Conservation (phyloP, 30 jellyfish, hydroid and myxozoan genomes). For the Aurelia aurita complex sp. Pacific region DNA sequence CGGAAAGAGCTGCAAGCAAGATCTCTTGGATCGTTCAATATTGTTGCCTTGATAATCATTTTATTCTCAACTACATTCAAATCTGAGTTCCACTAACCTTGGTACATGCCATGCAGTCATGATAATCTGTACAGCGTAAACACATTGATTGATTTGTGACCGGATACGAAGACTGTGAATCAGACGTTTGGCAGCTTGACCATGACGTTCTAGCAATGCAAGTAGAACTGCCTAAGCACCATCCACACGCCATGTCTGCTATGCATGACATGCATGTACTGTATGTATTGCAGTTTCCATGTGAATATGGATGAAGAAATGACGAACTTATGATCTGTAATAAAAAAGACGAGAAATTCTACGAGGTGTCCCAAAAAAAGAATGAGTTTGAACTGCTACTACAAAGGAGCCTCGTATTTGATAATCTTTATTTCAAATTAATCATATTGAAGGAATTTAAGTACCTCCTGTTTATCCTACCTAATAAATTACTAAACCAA, state of each 20-base stretch:
- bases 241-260: slow-evolving; percentile 85
- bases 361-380: neutral
- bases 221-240: slow-evolving; percentile 67
- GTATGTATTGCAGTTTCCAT: slow-evolving; percentile 60
- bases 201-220: slow-evolving; percentile 65
- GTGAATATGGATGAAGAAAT: slow-evolving; percentile 69
- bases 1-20: too few relatives aligned
- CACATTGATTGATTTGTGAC: slow-evolving; percentile 45
- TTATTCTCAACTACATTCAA: too few relatives aligned
- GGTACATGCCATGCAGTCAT: slow-evolving; percentile 69
- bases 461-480: too few relatives aligned
- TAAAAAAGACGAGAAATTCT: neutral
- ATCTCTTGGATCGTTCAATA: too few relatives aligned
- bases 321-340: slow-evolving; percentile 30
- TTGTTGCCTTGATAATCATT: too few relatives aligned
- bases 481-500: too few relatives aligned
- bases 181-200: slow-evolving; percentile 40
- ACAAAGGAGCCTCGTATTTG: too few relatives aligned
- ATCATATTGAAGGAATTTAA: too few relatives aligned
- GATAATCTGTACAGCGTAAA: slow-evolving; percentile 48
- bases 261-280: slow-evolving; percentile 81
- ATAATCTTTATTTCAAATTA: too few relatives aligned
- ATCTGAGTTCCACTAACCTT: slow-evolving; percentile 37
- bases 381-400: too few relatives aligned
- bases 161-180: slow-evolving; percentile 15